Evolutionary conservation across 2,113 vertebrate species (phyloP), one percentile per base, ranked within the genome.

Genomic region (Carlito syrichta): DNA sequence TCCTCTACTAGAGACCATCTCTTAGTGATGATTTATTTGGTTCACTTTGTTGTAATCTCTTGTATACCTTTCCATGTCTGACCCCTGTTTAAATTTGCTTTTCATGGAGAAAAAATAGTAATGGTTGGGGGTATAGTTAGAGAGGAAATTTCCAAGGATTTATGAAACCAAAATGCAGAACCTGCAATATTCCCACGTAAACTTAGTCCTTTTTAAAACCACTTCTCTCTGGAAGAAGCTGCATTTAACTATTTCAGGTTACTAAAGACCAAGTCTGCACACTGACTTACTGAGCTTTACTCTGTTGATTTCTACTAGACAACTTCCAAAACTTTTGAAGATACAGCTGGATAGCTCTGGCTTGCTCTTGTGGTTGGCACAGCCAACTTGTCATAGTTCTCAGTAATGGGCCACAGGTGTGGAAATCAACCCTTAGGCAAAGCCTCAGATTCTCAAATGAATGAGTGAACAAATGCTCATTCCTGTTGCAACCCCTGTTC

Each of bases 11-110:
- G 32, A 91, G 60, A 91, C 40, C 1, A 2, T 88, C 77, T 66
- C 35, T 66, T 87, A 92, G 16, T 45, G 89, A 89, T 69, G 35
- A 95, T 86, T 94, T 82, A 86, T 74, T 62, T 83, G 66, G 19
- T 20, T 91, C 52, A n/a, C n/a, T 95, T 62, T 90, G 25, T 56
- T 43, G 84, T 89, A 50, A 45, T 94, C 35, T 91, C n/a, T 66
- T 73, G 0, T 50, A 19, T 40, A 9, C 5, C 38, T 83, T 87
- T 81, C 52, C 38, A 8, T 27, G 22, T 43, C 54, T 38, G 58
- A 76, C 13, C 16, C 13, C 30, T 58, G 23, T 68, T 32, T 86
- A 69, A 78, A 45, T 79, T 71, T 83, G 27, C 27, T 83, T 86
- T 81, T 74, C 32, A 12, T n/a, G 20, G 69, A 68, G 22, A 81